Conservation (phyloP, 1,140 invertebrate species). For the Drosophila baimaii region DNA sequence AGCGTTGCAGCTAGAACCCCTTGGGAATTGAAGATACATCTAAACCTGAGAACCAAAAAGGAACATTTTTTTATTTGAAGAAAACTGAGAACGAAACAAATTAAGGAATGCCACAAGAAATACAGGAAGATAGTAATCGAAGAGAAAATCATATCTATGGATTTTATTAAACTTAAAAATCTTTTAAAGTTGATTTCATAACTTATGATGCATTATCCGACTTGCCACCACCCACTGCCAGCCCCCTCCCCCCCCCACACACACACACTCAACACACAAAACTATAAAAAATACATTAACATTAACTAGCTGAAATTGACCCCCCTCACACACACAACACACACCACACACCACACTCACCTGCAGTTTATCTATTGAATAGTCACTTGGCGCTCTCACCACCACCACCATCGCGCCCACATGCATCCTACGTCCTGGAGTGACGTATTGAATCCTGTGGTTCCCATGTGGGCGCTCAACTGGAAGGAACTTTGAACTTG, state of each 20-base stretch:
- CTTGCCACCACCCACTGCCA: slow-evolving; percentile 1
- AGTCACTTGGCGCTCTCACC: slow-evolving; percentile 42
- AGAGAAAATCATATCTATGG: too few relatives aligned
- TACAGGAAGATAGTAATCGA: too few relatives aligned
- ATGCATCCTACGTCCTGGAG: slow-evolving; percentile 21
- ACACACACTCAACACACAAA: slow-evolving; percentile 26
- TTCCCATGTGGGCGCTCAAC: slow-evolving; percentile 4
- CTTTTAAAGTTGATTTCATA: not conserved
- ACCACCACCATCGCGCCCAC: slow-evolving; percentile 40
- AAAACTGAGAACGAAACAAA: too few relatives aligned
- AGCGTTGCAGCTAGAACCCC: too few relatives aligned
- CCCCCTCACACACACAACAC: slow-evolving; percentile 33
- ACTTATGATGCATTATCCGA: slow-evolving; percentile 6
- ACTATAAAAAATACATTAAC: slow-evolving; percentile 39
- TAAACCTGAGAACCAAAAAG: not conserved
- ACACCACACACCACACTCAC: slow-evolving; percentile 9
- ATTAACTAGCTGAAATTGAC: slow-evolving; percentile 69
- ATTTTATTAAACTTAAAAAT: too few relatives aligned
- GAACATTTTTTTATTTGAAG: too few relatives aligned
- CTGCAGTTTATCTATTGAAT: slow-evolving; percentile 13
- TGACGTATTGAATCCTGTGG: slow-evolving; percentile 8
- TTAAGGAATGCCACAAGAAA: too few relatives aligned
- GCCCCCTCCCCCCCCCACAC: too few relatives aligned
- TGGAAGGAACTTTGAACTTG: slow-evolving; percentile 24
- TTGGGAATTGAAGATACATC: too few relatives aligned